Percentiles rank a stretch among this genome's conserved stretches.
These are phyloP conservation scores for Numenius arquata DNA, from an alignment of 2,113 vertebrate species.

Conservation along the genomic window DNA sequence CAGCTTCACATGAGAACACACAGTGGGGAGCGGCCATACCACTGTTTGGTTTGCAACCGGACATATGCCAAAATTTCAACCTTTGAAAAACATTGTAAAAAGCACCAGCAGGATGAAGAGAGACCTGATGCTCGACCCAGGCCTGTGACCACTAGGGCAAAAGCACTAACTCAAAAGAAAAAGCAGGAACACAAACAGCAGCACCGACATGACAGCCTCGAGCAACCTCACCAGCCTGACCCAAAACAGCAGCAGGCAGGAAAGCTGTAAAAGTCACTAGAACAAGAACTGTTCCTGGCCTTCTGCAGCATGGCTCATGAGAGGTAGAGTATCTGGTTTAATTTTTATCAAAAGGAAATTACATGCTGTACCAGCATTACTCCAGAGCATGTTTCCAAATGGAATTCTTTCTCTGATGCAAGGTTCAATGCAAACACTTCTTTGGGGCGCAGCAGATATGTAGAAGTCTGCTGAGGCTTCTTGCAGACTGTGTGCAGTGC, in stretches of 20 bases:
- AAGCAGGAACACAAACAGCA: background rate
- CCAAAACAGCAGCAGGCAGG: background rate
- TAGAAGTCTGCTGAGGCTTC: background rate
- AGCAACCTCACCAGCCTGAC: background rate
- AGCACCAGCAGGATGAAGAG: constrained; percentile 55
- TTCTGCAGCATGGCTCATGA: fast-evolving
- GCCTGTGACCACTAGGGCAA: background rate
- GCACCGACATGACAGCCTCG: fast-evolving
- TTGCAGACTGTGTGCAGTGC: fast-evolving
- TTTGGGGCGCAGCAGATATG: fast-evolving
- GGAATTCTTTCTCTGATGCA: background rate
- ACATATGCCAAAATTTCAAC: constrained; percentile 64
- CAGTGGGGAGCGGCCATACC: constrained; percentile 53
- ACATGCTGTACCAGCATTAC: fast-evolving
- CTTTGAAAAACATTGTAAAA: constrained; percentile 72
- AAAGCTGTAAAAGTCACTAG: background rate
- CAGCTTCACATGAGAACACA: constrained; percentile 58
- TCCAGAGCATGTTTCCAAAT: background rate
- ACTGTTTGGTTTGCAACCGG: constrained; percentile 76
- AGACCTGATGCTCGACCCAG: background rate
- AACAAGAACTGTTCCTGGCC: background rate
- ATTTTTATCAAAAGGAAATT: background rate
- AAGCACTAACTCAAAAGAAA: background rate
- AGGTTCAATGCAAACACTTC: background rate
- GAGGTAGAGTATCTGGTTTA: background rate